Evolutionary conservation across 2,888 invertebrate genomes (phyloP), one percentile per base, ranked within the genome.

Genomic region (Smittia sp.): DNA sequence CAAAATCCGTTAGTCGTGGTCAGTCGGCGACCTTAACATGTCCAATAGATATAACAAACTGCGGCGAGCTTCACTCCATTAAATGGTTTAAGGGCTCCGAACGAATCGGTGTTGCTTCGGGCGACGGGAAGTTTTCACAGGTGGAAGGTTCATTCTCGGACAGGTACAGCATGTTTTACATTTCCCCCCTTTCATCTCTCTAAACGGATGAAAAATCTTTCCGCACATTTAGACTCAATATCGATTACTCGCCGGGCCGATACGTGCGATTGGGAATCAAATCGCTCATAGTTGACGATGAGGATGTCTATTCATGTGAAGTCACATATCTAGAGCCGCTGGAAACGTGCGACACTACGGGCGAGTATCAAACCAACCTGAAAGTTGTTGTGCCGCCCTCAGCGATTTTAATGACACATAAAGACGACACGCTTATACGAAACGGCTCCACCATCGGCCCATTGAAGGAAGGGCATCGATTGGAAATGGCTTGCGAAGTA

Each of bases 341-440:
- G 75, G 90, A 91, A 79, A 86, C 86, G 77, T 92, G 92, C 84
- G 88, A 89, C 79, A 89, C 80, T 77, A 81, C 81, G 77, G 81
- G 90, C 77, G 89, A 90, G 76, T 90, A 90, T 81, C 89, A 89
- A 80, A 88, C 91, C 80, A 88, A 88, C 79, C 85, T 91, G 77
- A 89, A 87, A 78, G 89, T 90, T 76, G 85, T 90, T 78, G 94
- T 93, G 77, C 89, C 89, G 83, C 94, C 94, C n/a, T 87, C 88
- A 76, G 88, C 88, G 76, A 88, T 93, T 76, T 86, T 88, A 78
- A 87, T 92, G 78, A 85, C 86, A 76, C 88, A 89, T 75, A 87
- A 86, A 68, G 87, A 88, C 74, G 88, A 87, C 1, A 85, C 85
- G 75, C 83, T 84, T 73, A 81, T 91, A 73, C 83, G 83, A 52